These are phyloP conservation scores for Machimus rusticus DNA, from an alignment of 2,888 invertebrate species.

Conservation along the genomic window DNA sequence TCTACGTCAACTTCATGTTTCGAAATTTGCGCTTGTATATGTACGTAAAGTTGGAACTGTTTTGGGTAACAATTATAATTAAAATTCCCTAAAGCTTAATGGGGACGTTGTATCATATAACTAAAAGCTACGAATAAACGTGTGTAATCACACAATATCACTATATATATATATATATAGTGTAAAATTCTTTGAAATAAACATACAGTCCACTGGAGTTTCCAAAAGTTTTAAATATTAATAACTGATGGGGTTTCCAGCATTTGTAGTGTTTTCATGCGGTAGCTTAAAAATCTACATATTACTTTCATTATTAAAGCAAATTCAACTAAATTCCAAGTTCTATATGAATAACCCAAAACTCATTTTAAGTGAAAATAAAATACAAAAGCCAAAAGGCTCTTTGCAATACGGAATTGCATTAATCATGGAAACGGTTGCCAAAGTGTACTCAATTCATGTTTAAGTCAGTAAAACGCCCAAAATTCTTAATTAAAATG, in stretches of 20 bases:
- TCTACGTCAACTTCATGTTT: neutral
- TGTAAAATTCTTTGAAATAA: neutral
- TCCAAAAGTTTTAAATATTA: neutral
- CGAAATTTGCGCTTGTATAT: neutral
- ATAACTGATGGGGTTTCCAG: neutral
- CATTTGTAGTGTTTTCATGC: neutral
- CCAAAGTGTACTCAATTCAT: neutral
- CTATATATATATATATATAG: too few relatives aligned
- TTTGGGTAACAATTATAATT: neutral
- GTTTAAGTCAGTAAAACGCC: neutral
- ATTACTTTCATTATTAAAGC: neutral
- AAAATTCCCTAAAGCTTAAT: neutral
- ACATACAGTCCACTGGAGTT: neutral
- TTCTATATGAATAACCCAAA: neutral
- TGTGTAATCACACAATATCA: neutral
- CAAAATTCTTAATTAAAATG: neutral
- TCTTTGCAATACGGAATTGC: neutral
- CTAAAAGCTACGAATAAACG: neutral
- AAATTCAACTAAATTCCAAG: neutral
- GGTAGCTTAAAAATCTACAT: neutral
- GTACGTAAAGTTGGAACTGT: neutral
- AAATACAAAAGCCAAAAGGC: neutral
- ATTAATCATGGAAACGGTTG: neutral
- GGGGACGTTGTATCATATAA: neutral
- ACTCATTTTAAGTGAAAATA: neutral